These are phyloP conservation scores for Thunnus maccoyii DNA, from an alignment of 2,113 vertebrate species.

Conservation along the genomic window DNA sequence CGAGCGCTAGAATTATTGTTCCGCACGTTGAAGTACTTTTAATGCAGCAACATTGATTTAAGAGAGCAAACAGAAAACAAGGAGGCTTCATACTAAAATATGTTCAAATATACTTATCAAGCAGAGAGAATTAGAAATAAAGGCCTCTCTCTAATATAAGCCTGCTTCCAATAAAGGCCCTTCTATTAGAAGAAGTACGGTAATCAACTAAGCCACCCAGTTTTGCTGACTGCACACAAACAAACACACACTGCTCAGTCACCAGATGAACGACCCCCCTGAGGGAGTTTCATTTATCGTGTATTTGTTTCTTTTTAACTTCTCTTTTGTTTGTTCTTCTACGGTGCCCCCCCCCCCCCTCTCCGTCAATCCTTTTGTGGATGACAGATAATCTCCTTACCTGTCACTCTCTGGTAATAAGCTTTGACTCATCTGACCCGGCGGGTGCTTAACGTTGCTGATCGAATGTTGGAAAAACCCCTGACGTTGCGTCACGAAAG, in stretches of 20 bases:
- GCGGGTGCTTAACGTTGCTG: conserved; percentile 18
- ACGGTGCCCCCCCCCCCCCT: background rate
- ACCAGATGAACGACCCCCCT: background rate
- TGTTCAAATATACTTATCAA: too few relatives aligned
- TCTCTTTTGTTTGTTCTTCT: background rate
- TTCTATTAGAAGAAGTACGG: too few relatives aligned
- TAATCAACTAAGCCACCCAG: background rate
- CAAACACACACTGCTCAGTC: background rate
- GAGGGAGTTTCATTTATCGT: background rate
- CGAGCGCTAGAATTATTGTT: too few relatives aligned
- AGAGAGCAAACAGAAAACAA: too few relatives aligned
- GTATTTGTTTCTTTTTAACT: background rate
- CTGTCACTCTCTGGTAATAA: conserved; percentile 62
- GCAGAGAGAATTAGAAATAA: too few relatives aligned
- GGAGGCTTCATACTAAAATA: too few relatives aligned
- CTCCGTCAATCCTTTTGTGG: background rate
- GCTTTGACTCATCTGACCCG: conserved; percentile 48
- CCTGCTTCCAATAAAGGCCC: too few relatives aligned
- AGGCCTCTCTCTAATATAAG: too few relatives aligned
- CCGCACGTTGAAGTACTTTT: too few relatives aligned
- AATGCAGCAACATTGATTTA: too few relatives aligned
- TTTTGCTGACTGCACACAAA: background rate
- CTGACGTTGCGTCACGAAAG: background rate
- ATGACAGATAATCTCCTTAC: conserved; percentile 68
- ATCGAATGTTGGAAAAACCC: background rate